Percentiles rank a stretch among this genome's conserved stretches.
These are phyloP conservation scores for Corythornis vintsioides DNA, from an alignment of 2,113 vertebrate genomes.

Conservation along the genomic window DNA sequence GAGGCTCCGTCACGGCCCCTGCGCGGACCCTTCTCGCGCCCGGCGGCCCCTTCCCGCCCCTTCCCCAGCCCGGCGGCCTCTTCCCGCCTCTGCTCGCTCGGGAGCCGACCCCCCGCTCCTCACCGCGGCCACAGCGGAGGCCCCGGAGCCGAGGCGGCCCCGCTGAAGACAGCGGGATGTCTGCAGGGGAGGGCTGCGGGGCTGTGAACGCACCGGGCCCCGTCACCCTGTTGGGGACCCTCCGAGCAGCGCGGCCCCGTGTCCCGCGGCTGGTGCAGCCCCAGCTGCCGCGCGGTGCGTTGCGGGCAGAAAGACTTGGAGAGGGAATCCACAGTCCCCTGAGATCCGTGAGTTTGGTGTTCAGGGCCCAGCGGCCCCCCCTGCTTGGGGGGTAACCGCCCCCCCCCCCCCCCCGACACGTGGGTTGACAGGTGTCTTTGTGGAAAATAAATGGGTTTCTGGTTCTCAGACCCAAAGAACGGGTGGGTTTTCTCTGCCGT, in stretches of 20 bases:
- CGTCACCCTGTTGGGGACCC: accelerated
- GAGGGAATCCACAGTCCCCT: no score
- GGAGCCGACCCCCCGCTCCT: no score
- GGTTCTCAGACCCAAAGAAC: accelerated
- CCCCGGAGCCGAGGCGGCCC: accelerated
- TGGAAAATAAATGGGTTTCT: background rate
- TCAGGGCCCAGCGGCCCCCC: no score
- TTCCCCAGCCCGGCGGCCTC: no score
- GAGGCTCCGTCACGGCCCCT: no score
- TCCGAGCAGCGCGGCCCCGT: background rate
- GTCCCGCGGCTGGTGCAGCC: accelerated
- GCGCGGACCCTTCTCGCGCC: background rate
- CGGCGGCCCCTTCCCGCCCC: background rate
- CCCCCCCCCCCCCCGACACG: accelerated
- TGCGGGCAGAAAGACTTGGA: accelerated
- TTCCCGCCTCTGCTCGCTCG: no score
- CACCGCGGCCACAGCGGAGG: accelerated
- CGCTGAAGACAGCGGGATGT: background rate
- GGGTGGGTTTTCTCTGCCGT: accelerated
- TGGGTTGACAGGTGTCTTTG: accelerated
- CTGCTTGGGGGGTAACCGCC: no score
- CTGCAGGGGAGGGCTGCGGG: background rate
- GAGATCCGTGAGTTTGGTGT: no score
- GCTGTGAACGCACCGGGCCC: accelerated
- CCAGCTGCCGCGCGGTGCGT: accelerated